These are phyloP conservation scores for Esox niger DNA, from an alignment of 2,113 vertebrate species.

Conservation along the genomic window DNA sequence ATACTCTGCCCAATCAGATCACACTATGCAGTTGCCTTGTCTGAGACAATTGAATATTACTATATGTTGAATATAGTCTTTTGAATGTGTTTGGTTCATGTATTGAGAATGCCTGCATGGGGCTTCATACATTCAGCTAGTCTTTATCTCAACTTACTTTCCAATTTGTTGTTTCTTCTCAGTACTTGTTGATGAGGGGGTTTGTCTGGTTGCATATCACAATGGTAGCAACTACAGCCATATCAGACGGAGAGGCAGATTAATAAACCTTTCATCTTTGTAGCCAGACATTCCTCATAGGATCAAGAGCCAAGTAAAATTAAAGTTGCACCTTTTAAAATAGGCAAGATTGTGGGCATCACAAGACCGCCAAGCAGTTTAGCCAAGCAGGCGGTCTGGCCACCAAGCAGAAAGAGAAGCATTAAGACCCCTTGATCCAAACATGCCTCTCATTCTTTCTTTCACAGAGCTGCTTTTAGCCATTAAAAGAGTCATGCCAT, in stretches of 20 bases:
- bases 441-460: slow-evolving; percentile 47
- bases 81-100: neutral
- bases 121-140: neutral
- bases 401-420: slow-evolving; percentile 44
- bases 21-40: neutral
- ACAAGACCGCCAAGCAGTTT: slow-evolving; percentile 64
- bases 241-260: slow-evolving; percentile 49
- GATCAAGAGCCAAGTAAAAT: slow-evolving; percentile 74
- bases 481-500: slow-evolving; percentile 14
- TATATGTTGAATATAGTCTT: no score
- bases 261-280: slow-evolving; percentile 69
- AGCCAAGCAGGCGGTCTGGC: slow-evolving; percentile 51
- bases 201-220: slow-evolving; percentile 42
- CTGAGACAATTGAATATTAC: no score
- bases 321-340: slow-evolving; percentile 60
- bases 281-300: slow-evolving; percentile 69
- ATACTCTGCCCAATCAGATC: slow-evolving; percentile 20
- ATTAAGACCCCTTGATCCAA: slow-evolving; percentile 31
- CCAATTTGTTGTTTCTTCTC: slow-evolving; percentile 4
- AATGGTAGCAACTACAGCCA: slow-evolving; percentile 35
- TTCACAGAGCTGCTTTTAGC: slow-evolving; percentile 27
- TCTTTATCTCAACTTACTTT: neutral
- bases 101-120: neutral
- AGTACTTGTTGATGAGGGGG: slow-evolving; percentile 9
- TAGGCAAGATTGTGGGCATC: slow-evolving; percentile 63